Evolutionary conservation across 2,797 vertebrate species (phyloP).

Genomic region (Leptodactylus fallax): DNA sequence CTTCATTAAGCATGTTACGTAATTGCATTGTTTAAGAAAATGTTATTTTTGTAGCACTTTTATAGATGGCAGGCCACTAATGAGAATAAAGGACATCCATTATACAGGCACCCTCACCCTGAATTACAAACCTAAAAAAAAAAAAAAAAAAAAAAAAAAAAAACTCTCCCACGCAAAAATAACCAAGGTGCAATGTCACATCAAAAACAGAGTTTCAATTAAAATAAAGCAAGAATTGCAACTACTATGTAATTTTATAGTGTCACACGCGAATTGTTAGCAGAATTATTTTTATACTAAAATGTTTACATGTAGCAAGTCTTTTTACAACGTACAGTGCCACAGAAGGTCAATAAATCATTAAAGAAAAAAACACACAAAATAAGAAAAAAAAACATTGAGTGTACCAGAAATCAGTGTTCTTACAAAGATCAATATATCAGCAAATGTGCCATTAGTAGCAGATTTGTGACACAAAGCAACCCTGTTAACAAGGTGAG

Average conservation of each 20-base stretch:
- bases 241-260: too few relatives aligned
- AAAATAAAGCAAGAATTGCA: too few relatives aligned
- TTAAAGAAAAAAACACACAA: not conserved
- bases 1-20: conserved; percentile 67
- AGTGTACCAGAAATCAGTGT: not conserved
- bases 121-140: not conserved
- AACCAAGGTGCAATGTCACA: not conserved
- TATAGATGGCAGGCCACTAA: conserved; percentile 1
- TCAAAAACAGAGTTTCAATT: not conserved
- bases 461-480: not conserved
- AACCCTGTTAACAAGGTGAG: not conserved
- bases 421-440: not conserved
- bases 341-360: not conserved
- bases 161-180: not conserved
- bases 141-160: too few relatives aligned
- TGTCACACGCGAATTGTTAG: too few relatives aligned
- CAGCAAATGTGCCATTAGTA: not conserved
- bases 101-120: not conserved
- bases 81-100: not conserved
- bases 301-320: too few relatives aligned
- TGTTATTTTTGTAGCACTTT: conserved; percentile 2
- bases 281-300: too few relatives aligned
- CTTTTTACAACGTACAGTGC: not conserved
- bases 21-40: conserved; percentile 65
- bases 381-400: not conserved